phyloP scores from a whole-genome alignment of 2,888 invertebrate species.

The Galeruca laticollis region DNA sequence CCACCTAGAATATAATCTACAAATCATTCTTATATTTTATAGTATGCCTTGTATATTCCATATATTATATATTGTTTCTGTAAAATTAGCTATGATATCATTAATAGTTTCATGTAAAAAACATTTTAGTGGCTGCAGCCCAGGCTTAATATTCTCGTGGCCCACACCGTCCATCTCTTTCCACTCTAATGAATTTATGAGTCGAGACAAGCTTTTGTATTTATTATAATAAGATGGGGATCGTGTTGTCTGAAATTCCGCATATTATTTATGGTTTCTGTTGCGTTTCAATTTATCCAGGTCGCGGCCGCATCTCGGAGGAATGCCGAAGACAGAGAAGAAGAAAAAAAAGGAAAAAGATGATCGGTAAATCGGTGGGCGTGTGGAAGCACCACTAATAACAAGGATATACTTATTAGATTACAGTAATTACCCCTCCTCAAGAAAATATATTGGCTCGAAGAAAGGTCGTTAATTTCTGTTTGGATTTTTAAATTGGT shows the following conservation, averaged over 20 bases:
- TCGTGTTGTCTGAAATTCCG: constrained; percentile 63
- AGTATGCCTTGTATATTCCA: too few relatives aligned
- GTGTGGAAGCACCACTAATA: constrained; percentile 64
- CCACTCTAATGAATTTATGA: constrained; percentile 52
- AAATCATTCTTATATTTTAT: too few relatives aligned
- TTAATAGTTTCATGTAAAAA: constrained; percentile 3
- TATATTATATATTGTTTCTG: background rate
- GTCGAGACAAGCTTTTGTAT: constrained; percentile 56
- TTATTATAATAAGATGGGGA: constrained; percentile 63
- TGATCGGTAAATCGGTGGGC: constrained; percentile 55
- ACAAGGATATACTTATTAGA: constrained; percentile 62
- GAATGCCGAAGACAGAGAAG: constrained; percentile 23
- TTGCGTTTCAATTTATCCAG: constrained; percentile 64
- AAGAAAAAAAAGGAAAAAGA: constrained; percentile 28
- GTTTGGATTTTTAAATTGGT: constrained; percentile 37
- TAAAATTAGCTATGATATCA: background rate
- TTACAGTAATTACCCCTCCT: constrained; percentile 61
- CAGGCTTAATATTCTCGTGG: constrained; percentile 4
- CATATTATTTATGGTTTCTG: constrained; percentile 65
- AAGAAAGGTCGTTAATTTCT: constrained; percentile 36
- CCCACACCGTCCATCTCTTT: constrained; percentile 23
- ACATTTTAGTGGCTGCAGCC: constrained; percentile 1
- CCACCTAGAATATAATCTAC: too few relatives aligned
- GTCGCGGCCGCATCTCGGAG: constrained; percentile 19
- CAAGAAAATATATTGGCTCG: constrained; percentile 51